These are phyloP conservation scores for Erebia epiphron DNA, from an alignment of 2,888 invertebrate genomes.

Conservation along the genomic window DNA sequence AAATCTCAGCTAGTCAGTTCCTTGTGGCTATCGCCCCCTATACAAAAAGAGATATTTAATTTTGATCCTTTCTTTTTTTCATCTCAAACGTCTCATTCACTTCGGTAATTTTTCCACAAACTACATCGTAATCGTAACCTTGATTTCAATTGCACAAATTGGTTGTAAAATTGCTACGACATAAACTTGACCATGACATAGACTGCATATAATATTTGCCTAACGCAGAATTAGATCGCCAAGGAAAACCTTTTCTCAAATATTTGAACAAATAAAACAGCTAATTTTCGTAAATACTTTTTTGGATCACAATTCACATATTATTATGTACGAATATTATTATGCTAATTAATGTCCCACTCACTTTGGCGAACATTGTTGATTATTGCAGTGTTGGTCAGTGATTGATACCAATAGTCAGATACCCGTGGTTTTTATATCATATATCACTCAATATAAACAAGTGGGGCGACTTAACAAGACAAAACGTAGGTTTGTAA, in stretches of 20 bases:
- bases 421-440: slow-evolving; percentile 36
- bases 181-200: slow-evolving; percentile 15
- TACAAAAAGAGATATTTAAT: neutral
- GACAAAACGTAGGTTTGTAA: slow-evolving; percentile 26
- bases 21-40: neutral
- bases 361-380: slow-evolving; percentile 69
- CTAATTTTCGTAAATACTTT: neutral
- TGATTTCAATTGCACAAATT: slow-evolving; percentile 13
- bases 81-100: neutral
- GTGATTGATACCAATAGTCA: slow-evolving; percentile 62
- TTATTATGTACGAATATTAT: neutral
- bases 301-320: neutral
- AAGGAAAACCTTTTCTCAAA: neutral
- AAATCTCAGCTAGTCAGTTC: too few species aligned
- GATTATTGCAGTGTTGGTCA: slow-evolving; percentile 53
- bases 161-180: slow-evolving; percentile 6
- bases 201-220: neutral
- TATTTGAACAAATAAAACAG: neutral
- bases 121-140: slow-evolving; percentile 13
- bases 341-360: slow-evolving; percentile 39
- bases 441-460: slow-evolving; percentile 31
- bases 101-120: neutral
- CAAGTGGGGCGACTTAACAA: slow-evolving; percentile 33
- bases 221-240: neutral
- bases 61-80: neutral